Evolutionary conservation across 2,113 vertebrate genomes (phyloP), one percentile per base, ranked within the genome.

Genomic region (Chunga burmeisteri): DNA sequence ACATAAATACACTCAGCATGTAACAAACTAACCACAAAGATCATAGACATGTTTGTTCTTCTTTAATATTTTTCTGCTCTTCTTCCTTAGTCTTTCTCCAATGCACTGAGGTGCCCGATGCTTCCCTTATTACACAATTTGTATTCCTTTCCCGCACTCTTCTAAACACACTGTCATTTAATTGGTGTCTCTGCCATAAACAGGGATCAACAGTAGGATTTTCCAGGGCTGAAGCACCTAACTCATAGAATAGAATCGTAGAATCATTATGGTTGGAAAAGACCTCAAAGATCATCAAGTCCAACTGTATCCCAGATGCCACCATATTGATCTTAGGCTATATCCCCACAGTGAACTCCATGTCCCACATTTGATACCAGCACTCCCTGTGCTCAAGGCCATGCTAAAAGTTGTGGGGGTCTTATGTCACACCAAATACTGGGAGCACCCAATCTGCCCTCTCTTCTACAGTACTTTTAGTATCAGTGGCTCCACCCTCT

Each of bases 1-100:
- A 81, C 49, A 96, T 72, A 96, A 93, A 89, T 82, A 85, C 38
- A 95, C 95, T 87, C 96, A 96, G 88, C 68, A 80, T 80, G 73
- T 68, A 94, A 70, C 61, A 82, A 85, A 82, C 90, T 94, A 65
- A 84, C 88, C 49, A 74, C 63, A 82, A 88, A 77, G 77, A 86
- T 87, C 77, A 93, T 23, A 87, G 86, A 67, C 34, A 46, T 56
- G 49, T 88, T 97, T 90, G n/a, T 71, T 93, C 61, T 89, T 34
- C 52, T 79, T 81, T 78, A 34, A n/a, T 79, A 72, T 94, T 83
- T 92, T 87, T 58, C 68, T 36, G 9, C 16, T 94, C 52, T 75
- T 62, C 55, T 88, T 88, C 62, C 61, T 67, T 47, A 94, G n/a
- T 21, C 38, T 26, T 88, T 85, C 71, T 91, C 16, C 46, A 87